phyloP scores from a whole-genome alignment of 2,797 vertebrate species.

The Etheostoma perlongum region DNA sequence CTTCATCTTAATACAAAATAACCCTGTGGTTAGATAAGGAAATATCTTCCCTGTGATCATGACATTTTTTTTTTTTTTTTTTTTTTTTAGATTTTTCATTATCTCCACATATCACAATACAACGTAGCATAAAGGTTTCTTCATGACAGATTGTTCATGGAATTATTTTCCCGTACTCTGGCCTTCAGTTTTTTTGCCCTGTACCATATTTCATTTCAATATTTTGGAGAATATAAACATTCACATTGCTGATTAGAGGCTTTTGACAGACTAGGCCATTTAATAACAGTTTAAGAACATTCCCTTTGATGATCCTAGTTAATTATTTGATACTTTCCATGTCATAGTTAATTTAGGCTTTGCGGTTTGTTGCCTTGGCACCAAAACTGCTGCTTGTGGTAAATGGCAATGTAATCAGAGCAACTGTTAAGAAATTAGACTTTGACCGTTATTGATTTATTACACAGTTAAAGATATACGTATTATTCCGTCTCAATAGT shows the following conservation, averaged over 20 bases:
- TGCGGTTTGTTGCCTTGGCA: slow-evolving; percentile 3
- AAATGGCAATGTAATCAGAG: background rate
- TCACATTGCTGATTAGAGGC: background rate
- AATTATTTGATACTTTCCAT: background rate
- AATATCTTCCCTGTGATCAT: too few relatives aligned
- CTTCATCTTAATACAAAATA: too few relatives aligned
- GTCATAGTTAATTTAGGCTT: background rate
- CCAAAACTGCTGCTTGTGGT: background rate
- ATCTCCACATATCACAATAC: background rate
- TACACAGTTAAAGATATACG: slow-evolving; percentile 1
- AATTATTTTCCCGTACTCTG: background rate
- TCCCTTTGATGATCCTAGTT: background rate
- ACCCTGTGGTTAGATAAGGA: too few relatives aligned
- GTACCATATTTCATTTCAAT: background rate
- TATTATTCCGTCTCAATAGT: slow-evolving; percentile 37
- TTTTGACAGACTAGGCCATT: background rate
- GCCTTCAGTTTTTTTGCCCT: too few relatives aligned
- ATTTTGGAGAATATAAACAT: background rate
- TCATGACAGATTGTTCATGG: background rate
- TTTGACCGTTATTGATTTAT: slow-evolving; percentile 49
- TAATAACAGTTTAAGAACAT: background rate
- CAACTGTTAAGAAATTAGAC: slow-evolving; percentile 21
- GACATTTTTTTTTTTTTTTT: background rate
- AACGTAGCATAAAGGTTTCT: background rate
- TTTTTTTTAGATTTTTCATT: background rate